Conservation (phyloP, 2,888 invertebrate species). For the Meliscaeva auricollis region DNA sequence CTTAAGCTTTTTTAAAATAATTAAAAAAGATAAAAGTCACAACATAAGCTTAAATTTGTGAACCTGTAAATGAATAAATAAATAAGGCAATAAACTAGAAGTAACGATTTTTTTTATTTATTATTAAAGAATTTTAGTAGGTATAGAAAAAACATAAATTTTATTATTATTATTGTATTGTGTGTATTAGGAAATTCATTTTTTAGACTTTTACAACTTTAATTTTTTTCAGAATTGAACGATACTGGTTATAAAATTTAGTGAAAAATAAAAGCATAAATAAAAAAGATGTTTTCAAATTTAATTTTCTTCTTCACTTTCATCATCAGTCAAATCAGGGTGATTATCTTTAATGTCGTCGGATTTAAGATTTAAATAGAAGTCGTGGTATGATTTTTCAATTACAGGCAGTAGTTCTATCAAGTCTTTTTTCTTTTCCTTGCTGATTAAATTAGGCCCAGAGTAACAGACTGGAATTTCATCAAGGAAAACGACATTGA, state of each 20-base stretch:
- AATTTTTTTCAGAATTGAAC: neutral
- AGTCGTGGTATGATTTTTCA: conserved; percentile 18
- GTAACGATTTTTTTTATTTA: conserved; percentile 7
- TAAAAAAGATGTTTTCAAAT: neutral
- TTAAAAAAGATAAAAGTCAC: neutral
- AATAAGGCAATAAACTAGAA: conserved; percentile 3
- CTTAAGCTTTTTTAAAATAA: conserved; percentile 19
- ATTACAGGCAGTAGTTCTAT: conserved; percentile 17
- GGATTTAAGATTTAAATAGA: conserved; percentile 10
- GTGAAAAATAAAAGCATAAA: neutral
- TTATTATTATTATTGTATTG: neutral
- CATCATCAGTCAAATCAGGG: conserved; percentile 36
- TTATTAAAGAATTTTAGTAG: conserved; percentile 2
- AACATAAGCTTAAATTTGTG: conserved; percentile 14
- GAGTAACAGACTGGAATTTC: conserved; percentile 2
- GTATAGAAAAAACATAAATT: conserved; percentile 16
- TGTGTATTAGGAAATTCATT: conserved; percentile 1
- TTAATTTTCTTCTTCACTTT: conserved; percentile 25
- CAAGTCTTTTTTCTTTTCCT: conserved; percentile 20
- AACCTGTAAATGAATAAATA: conserved; percentile 3
- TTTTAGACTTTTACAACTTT: neutral
- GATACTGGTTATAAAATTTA: neutral
- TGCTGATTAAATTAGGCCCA: conserved; percentile 3
- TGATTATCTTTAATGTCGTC: conserved; percentile 9
- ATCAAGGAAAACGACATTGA: conserved; percentile 1